A percentile compares a stretch with the other conserved stretches of the same genome.
Conservation (phyloP, 1,140 invertebrate genomes). For the Delia radicum region DNA sequence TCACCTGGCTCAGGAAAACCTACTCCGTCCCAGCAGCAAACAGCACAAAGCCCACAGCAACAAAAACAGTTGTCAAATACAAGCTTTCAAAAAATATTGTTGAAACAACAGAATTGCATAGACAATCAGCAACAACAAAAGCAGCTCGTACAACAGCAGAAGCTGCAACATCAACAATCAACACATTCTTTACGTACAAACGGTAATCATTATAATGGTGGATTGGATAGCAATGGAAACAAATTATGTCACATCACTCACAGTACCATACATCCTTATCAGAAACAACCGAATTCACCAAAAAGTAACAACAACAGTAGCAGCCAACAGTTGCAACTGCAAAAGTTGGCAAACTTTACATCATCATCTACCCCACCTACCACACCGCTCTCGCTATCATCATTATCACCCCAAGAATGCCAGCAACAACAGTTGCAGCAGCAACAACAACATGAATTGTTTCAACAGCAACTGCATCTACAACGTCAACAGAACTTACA, state of each 20-base stretch:
- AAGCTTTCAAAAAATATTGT: background rate
- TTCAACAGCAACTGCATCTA: slow-evolving; percentile 43
- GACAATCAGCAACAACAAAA: slow-evolving; percentile 18
- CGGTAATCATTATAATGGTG: slow-evolving; percentile 50
- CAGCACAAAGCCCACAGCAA: slow-evolving; percentile 2
- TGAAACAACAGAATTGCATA: background rate
- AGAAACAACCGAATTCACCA: slow-evolving; percentile 32
- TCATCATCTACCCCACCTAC: slow-evolving; percentile 45
- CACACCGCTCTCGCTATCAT: slow-evolving; percentile 37
- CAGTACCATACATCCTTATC: slow-evolving; percentile 33
- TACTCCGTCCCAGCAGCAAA: slow-evolving; percentile 33
- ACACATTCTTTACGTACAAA: slow-evolving; percentile 31
- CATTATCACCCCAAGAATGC: slow-evolving; percentile 42
- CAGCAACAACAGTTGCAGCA: slow-evolving; percentile 31
- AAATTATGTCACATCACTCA: slow-evolving; percentile 32
- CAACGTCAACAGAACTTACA: slow-evolving; percentile 35
- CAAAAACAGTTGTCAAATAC: slow-evolving; percentile 35
- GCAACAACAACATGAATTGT: slow-evolving; percentile 44
- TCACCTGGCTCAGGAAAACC: slow-evolving; percentile 65
- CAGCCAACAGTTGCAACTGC: slow-evolving; percentile 17
- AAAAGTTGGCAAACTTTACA: slow-evolving; percentile 29
- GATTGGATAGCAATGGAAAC: slow-evolving; percentile 30
- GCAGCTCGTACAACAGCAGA: slow-evolving; percentile 25
- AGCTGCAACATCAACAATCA: slow-evolving; percentile 28
- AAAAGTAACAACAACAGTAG: slow-evolving; percentile 28